A percentile compares a stretch with the other conserved stretches of the same genome.
phyloP scores from a whole-genome alignment of 2,797 vertebrate species.

The Lacerta viridis region DNA sequence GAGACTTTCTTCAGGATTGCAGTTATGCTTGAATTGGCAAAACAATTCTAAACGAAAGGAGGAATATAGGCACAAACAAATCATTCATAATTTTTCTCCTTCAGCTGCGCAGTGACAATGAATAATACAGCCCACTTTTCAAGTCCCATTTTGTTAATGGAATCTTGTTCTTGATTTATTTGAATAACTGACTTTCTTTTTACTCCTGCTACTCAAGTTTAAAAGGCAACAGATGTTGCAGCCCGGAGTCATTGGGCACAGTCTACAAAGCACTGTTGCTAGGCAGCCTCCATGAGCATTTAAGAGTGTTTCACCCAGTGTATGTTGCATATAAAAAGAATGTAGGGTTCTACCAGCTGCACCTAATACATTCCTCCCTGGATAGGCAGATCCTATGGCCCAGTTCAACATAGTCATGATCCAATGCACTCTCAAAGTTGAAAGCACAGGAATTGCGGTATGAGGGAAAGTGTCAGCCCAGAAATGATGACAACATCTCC shows the following conservation, averaged over 20 bases:
- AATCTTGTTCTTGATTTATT: conserved; percentile 52
- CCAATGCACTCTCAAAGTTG: neutral
- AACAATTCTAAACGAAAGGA: conserved; percentile 46
- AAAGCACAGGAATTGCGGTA: neutral
- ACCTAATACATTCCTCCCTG: neutral
- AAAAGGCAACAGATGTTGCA: conserved; percentile 34
- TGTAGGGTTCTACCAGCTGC: neutral
- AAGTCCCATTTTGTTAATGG: conserved; percentile 66
- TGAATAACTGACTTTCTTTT: conserved; percentile 45
- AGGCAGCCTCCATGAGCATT: neutral
- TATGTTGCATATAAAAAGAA: neutral
- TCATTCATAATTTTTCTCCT: conserved; percentile 56
- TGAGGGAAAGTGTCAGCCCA: neutral
- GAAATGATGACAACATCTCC: neutral
- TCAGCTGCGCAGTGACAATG: conserved; percentile 53
- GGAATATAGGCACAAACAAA: conserved; percentile 59
- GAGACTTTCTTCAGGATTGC: conserved; percentile 37
- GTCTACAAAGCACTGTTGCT: neutral
- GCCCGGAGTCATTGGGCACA: neutral
- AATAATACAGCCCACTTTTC: conserved; percentile 52
- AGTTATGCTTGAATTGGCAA: conserved; percentile 50
- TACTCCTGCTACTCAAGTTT: conserved; percentile 45
- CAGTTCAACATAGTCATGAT: neutral
- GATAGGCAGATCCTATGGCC: neutral
- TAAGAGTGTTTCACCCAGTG: neutral